phyloP scores from a whole-genome alignment of 2,888 invertebrate genomes.

The Spodoptera littoralis region DNA sequence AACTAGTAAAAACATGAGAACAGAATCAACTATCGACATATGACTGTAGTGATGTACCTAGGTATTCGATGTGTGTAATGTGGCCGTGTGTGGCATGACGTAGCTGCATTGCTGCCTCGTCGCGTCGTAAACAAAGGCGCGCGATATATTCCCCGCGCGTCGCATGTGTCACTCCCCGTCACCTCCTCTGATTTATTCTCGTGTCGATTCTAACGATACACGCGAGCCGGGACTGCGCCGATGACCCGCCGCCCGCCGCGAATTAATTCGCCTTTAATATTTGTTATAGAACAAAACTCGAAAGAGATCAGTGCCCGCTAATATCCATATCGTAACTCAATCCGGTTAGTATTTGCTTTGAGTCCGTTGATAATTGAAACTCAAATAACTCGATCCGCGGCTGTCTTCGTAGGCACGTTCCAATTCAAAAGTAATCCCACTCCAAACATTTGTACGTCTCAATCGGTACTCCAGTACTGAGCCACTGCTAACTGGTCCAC shows the following conservation, averaged over 20 bases:
- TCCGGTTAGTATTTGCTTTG: slow-evolving; percentile 78
- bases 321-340: slow-evolving; percentile 82
- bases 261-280: slow-evolving; percentile 53
- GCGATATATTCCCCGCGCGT: slow-evolving; percentile 11
- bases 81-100: neutral
- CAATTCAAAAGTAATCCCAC: slow-evolving; percentile 86
- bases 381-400: slow-evolving; percentile 82
- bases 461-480: slow-evolving; percentile 71
- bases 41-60: no score
- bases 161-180: slow-evolving; percentile 16
- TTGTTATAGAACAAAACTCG: slow-evolving; percentile 47
- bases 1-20: no score
- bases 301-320: slow-evolving; percentile 63
- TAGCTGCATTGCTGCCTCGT: neutral
- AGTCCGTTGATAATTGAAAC: slow-evolving; percentile 84
- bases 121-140: slow-evolving; percentile 11
- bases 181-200: slow-evolving; percentile 33
- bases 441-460: slow-evolving; percentile 87
- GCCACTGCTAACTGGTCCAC: slow-evolving; percentile 41
- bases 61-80: no score
- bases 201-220: slow-evolving; percentile 3
- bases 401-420: slow-evolving; percentile 86
- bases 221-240: slow-evolving; percentile 4
- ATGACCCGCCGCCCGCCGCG: slow-evolving; percentile 12
- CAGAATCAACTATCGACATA: neutral